phyloP scores from a whole-genome alignment of 2,113 vertebrate species.

The Otus sunia region DNA sequence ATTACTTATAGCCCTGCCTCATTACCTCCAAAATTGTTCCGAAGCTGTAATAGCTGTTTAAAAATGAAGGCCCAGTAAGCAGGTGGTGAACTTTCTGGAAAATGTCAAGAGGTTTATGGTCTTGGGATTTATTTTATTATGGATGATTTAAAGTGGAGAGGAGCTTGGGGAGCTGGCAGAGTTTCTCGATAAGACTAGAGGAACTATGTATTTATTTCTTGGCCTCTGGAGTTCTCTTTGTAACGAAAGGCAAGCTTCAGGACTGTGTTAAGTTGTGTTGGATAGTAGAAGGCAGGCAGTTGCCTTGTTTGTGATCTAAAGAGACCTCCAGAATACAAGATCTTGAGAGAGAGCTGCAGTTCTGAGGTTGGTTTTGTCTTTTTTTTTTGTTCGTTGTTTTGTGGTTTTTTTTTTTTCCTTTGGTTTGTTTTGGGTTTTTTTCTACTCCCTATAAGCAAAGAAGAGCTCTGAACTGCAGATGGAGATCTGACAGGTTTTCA shows the following conservation, averaged over 20 bases:
- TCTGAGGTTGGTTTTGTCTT: background rate
- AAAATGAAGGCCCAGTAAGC: background rate
- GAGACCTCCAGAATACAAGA: background rate
- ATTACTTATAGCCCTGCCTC: background rate
- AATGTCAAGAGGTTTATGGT: background rate
- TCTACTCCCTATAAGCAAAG: background rate
- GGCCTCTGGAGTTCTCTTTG: background rate
- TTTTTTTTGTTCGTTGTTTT: background rate
- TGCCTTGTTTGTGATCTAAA: background rate
- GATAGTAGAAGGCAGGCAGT: background rate
- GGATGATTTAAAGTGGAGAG: background rate
- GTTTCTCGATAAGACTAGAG: background rate
- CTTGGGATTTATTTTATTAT: background rate
- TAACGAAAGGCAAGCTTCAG: background rate
- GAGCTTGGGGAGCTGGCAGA: rapidly evolving
- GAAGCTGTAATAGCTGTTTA: background rate
- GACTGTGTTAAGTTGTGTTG: background rate
- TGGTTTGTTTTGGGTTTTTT: too few relatives aligned
- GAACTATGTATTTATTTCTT: background rate
- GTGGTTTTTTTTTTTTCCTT: rapidly evolving
- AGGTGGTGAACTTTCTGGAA: slow-evolving; percentile 20
- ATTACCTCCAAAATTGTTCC: background rate
- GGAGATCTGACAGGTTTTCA: background rate
- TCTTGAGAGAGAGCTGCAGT: background rate
- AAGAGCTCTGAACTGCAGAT: background rate